A percentile compares a stretch with the other conserved stretches of the same genome.
phyloP scores from a whole-genome alignment of 2,113 vertebrate species.

The Ceyx margarethae region DNA sequence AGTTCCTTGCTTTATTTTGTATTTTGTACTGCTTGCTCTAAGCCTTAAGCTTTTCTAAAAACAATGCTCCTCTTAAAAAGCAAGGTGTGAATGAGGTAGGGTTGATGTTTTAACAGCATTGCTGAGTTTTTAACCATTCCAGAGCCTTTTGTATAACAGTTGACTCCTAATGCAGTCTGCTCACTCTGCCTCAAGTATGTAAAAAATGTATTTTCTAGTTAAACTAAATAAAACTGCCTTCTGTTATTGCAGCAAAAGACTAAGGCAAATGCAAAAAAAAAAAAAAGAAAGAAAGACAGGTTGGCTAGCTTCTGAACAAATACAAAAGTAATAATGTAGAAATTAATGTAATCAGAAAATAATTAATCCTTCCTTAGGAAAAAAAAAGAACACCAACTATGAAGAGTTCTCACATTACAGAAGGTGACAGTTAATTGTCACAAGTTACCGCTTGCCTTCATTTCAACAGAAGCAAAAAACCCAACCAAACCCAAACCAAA shows the following conservation, averaged over 20 bases:
- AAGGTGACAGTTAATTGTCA: neutral
- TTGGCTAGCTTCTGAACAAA: neutral
- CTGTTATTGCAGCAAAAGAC: neutral
- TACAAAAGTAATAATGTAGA: neutral
- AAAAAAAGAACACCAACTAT: neutral
- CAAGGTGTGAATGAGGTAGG: neutral
- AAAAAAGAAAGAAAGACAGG: neutral
- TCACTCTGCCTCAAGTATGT: neutral
- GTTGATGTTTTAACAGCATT: neutral
- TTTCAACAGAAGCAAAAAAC: neutral
- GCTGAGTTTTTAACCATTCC: neutral
- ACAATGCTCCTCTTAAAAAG: neutral
- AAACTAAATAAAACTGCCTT: neutral
- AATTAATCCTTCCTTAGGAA: neutral
- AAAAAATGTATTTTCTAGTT: neutral
- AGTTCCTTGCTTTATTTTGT: constrained; percentile 1
- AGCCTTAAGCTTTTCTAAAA: neutral
- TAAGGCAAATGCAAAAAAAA: neutral
- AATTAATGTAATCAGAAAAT: neutral
- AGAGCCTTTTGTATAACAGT: neutral
- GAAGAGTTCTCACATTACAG: neutral
- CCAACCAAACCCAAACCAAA: neutral
- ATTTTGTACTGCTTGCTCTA: neutral
- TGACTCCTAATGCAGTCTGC: neutral
- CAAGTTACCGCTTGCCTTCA: neutral